A percentile compares a stretch with the other conserved stretches of the same genome.
These are phyloP conservation scores for Vidua macroura DNA, from an alignment of 2,113 vertebrate species.

Conservation along the genomic window DNA sequence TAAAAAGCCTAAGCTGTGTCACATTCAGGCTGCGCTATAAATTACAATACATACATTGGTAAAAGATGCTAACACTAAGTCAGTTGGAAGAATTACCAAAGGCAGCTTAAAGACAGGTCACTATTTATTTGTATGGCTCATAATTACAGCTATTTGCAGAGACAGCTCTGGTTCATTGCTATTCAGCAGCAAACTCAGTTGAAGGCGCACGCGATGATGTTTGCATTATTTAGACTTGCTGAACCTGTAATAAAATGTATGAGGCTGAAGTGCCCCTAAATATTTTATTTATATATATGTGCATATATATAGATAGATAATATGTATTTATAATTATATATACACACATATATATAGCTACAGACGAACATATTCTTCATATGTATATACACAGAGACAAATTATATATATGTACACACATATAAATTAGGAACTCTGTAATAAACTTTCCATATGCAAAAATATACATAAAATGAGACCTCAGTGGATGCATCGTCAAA, in stretches of 20 bases:
- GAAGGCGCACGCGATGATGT: not conserved
- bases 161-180: not conserved
- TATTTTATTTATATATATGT: not conserved
- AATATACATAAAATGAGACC: not conserved
- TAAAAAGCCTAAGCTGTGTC: constrained; percentile 24
- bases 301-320: not conserved
- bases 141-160: not conserved
- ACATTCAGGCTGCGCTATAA: not conserved
- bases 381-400: not conserved
- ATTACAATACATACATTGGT: not conserved
- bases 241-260: not conserved
- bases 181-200: not conserved
- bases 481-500: not conserved
- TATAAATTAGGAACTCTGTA: not conserved
- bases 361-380: not conserved
- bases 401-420: not conserved
- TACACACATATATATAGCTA: not conserved
- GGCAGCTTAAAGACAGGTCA: not conserved
- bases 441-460: not conserved
- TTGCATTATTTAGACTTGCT: not conserved
- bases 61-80: not conserved
- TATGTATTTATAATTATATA: not conserved
- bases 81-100: not conserved
- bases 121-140: not conserved
- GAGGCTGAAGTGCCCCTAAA: not conserved